These are phyloP conservation scores for Sclerurus mexicanus DNA, from an alignment of 2,113 vertebrate genomes.

Conservation along the genomic window DNA sequence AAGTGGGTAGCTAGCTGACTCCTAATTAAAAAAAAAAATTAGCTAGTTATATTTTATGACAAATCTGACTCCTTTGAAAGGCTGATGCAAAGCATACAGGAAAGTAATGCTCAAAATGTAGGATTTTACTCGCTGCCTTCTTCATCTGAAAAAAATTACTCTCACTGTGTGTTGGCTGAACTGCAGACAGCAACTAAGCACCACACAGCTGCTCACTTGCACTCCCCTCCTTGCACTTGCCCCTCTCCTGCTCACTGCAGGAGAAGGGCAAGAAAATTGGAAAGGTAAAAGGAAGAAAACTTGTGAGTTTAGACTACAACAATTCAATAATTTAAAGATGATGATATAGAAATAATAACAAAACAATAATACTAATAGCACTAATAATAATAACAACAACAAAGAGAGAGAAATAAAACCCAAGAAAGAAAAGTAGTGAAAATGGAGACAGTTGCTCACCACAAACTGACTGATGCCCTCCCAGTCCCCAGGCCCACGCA, in stretches of 20 bases:
- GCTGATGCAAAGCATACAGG: not conserved
- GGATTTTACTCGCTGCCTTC: not conserved
- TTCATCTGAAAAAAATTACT: not conserved
- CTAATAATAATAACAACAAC: too few species aligned
- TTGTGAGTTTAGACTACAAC: not conserved
- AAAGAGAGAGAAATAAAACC: not conserved
- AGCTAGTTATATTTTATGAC: not conserved
- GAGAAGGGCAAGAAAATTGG: not conserved
- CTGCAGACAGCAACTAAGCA: not conserved
- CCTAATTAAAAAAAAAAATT: not conserved
- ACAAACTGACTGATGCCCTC: accelerated
- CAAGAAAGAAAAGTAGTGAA: not conserved
- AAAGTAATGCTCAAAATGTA: not conserved
- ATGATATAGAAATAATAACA: too few species aligned
- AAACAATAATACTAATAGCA: too few species aligned
- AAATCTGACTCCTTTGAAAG: not conserved
- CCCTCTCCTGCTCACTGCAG: too few species aligned
- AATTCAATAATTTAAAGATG: not conserved
- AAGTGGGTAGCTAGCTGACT: not conserved
- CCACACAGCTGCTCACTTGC: accelerated
- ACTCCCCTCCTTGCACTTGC: too few species aligned
- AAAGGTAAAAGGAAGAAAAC: not conserved
- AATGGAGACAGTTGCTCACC: not conserved
- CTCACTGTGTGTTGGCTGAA: not conserved
- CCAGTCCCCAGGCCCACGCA: not conserved